Evolutionary conservation across 2,113 vertebrate species (phyloP).

Genomic region (Pseudorhombus dupliciocellatus): DNA sequence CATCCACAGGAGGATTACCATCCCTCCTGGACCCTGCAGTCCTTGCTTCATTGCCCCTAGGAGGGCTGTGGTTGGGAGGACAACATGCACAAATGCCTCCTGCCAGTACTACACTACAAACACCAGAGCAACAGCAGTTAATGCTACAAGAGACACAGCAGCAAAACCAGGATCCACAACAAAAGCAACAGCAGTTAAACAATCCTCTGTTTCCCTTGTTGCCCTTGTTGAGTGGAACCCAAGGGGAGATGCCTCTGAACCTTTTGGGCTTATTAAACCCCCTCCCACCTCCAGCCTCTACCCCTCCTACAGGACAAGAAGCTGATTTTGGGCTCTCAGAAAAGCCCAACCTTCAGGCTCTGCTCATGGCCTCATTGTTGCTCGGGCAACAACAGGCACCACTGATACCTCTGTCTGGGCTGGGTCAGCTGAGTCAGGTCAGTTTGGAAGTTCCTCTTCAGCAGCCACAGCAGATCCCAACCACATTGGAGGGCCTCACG

Average conservation of each 20-base stretch:
- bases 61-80: slow-evolving; percentile 76
- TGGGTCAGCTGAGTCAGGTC: slow-evolving; percentile 77
- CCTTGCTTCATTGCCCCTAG: slow-evolving; percentile 83
- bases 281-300: slow-evolving; percentile 53
- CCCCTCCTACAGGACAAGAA: slow-evolving; percentile 60
- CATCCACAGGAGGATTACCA: slow-evolving; percentile 77
- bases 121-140: slow-evolving; percentile 62
- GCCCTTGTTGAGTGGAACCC: slow-evolving; percentile 77
- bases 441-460: slow-evolving; percentile 81
- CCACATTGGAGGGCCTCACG: slow-evolving; percentile 75
- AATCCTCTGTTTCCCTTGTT: slow-evolving; percentile 72
- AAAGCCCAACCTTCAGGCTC: slow-evolving; percentile 77
- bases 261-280: slow-evolving; percentile 80
- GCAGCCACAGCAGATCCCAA: slow-evolving; percentile 79
- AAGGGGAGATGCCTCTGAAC: slow-evolving; percentile 85
- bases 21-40: slow-evolving; percentile 77
- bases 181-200: slow-evolving; percentile 70
- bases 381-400: slow-evolving; percentile 80
- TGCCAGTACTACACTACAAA: slow-evolving; percentile 53
- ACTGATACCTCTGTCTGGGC: slow-evolving; percentile 81
- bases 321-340: slow-evolving; percentile 72
- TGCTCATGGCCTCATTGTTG: slow-evolving; percentile 86
- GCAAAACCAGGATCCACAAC: slow-evolving; percentile 73
- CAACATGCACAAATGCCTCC: slow-evolving; percentile 66
- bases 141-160: slow-evolving; percentile 75